Base-by-base conservation (phyloP, 2,888 invertebrate genomes). In the Drosophila pseudotalamancana region DNA sequence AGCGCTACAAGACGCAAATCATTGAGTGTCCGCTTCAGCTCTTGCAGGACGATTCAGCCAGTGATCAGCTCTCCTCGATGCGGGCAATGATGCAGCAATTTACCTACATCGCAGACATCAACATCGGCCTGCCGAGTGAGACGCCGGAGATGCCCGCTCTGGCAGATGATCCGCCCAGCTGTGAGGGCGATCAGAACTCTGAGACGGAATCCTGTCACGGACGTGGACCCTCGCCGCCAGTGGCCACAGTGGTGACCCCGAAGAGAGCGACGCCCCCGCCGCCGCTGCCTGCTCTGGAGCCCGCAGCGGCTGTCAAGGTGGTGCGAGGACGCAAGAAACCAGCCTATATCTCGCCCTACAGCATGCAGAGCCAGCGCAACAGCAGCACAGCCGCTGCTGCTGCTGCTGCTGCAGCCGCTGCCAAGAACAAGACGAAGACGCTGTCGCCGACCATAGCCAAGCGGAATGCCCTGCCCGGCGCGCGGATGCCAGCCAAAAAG, bases 1-100 rank as follows among this genome's bases (percentile, higher is more conserved):
- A 96, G 43, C 92, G 96, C 48, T 96, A 95, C 89, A 93, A 94
- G 78, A 96, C 96, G 2, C 94, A 94, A 79, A 95, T 96, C 0
- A 90, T 95, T 16, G 72, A 80, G 11, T 90, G 82, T 55, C 87
- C 87, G 0, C 50, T 39, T 4, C 65, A 72, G 4, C 42, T 75
- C 46, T 27, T 85, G 39, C 66, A 73, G 5, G 35, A 34, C 23
- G 84, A 88, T 21, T 74, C 53, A 25, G 21, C 60, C 25, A 78
- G 71, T 23, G 89, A 89, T 8, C 87, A 85, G 39, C 66, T 88
- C 48, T 83, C 88, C 18, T 90, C 91, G 6, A 88, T 90, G 18
- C 79, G 84, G 12, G 89, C 88, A 23, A 86, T 90, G 82, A 91
- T 90, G 61, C 85, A 89, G 54, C 81, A 89, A 62, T 90, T 91